phyloP scores from a whole-genome alignment of 2,797 vertebrate genomes.

The Anabacerthia variegaticeps region DNA sequence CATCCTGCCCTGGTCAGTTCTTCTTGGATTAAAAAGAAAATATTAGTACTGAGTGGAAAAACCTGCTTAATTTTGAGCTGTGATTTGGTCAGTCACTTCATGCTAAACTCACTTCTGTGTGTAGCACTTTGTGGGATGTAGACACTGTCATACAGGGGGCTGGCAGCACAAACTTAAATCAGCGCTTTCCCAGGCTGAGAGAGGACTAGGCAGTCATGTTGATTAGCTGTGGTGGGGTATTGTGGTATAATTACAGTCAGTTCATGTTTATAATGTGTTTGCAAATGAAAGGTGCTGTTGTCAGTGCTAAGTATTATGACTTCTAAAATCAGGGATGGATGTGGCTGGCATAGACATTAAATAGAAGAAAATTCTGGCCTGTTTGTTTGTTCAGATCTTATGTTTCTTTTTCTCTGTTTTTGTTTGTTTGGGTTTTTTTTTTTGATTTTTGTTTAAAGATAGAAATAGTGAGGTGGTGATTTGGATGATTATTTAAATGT shows the following conservation, averaged over 20 bases:
- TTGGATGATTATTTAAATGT: slow-evolving; percentile 14
- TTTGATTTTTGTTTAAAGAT: not conserved
- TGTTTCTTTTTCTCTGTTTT: not conserved
- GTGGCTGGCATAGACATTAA: not conserved
- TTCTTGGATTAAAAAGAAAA: not conserved
- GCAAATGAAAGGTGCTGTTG: not conserved
- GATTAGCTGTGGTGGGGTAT: not conserved
- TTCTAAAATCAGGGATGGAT: not conserved
- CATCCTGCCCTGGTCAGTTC: not conserved
- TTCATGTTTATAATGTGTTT: not conserved
- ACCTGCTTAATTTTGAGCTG: not conserved
- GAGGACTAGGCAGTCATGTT: not conserved
- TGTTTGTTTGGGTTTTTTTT: not conserved
- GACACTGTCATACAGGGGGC: not conserved
- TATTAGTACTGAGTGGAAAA: not conserved
- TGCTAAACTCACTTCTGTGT: not conserved
- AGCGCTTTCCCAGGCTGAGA: not conserved
- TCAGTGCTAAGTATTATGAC: not conserved
- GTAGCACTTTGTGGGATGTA: not conserved
- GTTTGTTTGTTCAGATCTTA: not conserved
- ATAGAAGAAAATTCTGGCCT: not conserved
- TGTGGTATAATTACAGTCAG: not conserved
- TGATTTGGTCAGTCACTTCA: not conserved
- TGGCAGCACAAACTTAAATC: not conserved
- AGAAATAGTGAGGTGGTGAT: not conserved